Evolutionary conservation across 2,888 invertebrate species (phyloP), one percentile per base, ranked within the genome.

Genomic region (Liopterus haemorrhoidalis): DNA sequence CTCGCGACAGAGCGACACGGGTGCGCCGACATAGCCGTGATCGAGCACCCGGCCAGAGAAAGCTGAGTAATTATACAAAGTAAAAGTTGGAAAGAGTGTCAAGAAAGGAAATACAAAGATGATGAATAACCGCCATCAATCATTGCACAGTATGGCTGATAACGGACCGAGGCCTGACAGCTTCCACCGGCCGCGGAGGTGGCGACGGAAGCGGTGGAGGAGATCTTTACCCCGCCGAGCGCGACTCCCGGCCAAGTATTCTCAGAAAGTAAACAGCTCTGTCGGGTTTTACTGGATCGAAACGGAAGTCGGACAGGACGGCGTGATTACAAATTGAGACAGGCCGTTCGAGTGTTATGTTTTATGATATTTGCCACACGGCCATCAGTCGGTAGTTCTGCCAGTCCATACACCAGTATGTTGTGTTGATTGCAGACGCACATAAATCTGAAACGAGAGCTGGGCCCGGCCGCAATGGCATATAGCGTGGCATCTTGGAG

Each of bases 41-140:
- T 45, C 39, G 45, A 45, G 45, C 45, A 45, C 45, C 45, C 15
- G 12, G 25, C 33, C 25, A 32, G 50, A 51, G 50, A 51, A 52
- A 51, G 53, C 50, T 49, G 53, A 48, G 60, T 62, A 62, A 62
- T 62, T 62, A 63, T 60, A 59, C 58, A 57, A 59, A 62, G 61
- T 60, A 63, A 64, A 62, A 63, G 62, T 63, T 63, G 58, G 59
- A 48, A 60, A 59, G 57, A 59, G 58, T 60, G 65, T 65, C 63
- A 63, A 56, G 59, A 57, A 58, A 58, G 58, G 60, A 61, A 62
- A 59, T 64, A 45, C 39, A 65, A 65, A 64, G 66, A 68, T 66
- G 68, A 69, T 69, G 62, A 66, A 69, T 68, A 61, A 63, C 56
- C 52, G 52, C 55, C 67, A 69, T 68, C 68, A 67, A 67, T 69